Evolutionary conservation across 2,797 vertebrate genomes (phyloP), one percentile per base, ranked within the genome.

Genomic region (Acanthornis magna): DNA sequence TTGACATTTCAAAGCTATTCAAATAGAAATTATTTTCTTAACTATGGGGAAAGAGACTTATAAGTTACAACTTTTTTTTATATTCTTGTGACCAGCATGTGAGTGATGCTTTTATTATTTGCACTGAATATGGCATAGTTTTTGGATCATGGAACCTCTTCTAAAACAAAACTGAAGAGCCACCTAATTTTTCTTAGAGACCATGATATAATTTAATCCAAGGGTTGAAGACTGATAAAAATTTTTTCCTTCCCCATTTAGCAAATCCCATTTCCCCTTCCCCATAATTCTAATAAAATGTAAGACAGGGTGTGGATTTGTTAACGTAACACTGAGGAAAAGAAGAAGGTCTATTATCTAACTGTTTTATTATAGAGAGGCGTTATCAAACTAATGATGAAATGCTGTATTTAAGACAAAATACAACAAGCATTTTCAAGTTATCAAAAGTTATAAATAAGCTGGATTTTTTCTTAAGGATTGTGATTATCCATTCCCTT

Each of bases 1-100:
- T 90, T 88, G 45, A 90, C 40, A 95, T 88, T 88, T 88, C 73
- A 91, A 96, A 94, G 48, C 23, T 79, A 89, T 91, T 93, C 70
- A 92, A 93, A 92, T 29, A 82, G 16, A 93, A 85, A 86, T 63
- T 78, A 78, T 89, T 96, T 92, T 91, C 62, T 94, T 88, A 93
- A 87, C n/a, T 78, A 60, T 13, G 13, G 20, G 36, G 34, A 53
- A 91, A 84, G 58, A 82, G 20, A 91, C 18, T 78, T 42, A 57
- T 11, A 82, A 77, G 30, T 54, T 68, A 91, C 17, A 89, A 86
- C 26, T 51, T 79, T 48, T 77, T 91, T 95, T 85, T 32, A 60
- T 17, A 79, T 82, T 87, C 74, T 79, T 84, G 47, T 40, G 45
- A 91, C 51, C 34, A 90, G 50, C 47, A 78, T 54, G 38, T 68